These are phyloP conservation scores for Congeria kusceri DNA, from an alignment of 2,888 invertebrate genomes.

Conservation along the genomic window DNA sequence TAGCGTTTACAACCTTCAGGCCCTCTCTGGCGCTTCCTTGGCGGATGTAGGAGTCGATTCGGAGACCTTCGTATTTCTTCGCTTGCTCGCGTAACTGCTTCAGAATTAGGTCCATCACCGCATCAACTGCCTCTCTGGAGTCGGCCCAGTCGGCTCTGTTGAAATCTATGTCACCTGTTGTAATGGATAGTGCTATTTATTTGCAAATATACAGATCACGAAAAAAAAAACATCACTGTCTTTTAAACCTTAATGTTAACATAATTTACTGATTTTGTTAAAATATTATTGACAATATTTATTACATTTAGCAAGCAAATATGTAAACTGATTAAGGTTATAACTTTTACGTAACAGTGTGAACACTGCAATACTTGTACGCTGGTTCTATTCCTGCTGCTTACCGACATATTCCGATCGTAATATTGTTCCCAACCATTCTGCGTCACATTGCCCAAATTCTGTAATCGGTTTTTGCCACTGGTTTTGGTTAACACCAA, in stretches of 20 bases:
- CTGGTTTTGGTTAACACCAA: conserved; percentile 17
- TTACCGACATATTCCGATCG: conserved; percentile 36
- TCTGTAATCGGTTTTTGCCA: conserved; percentile 41
- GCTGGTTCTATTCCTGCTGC: too few relatives aligned
- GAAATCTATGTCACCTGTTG: conserved; percentile 43
- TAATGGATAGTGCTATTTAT: too few relatives aligned
- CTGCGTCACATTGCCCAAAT: conserved; percentile 25
- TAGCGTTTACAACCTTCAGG: conserved; percentile 51
- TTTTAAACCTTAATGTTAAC: too few relatives aligned
- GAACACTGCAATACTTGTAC: too few relatives aligned
- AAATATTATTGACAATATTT: too few relatives aligned
- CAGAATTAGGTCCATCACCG: conserved; percentile 19
- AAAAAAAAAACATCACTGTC: too few relatives aligned
- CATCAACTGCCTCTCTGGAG: conserved; percentile 18
- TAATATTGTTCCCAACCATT: conserved; percentile 30
- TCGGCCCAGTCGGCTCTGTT: conserved; percentile 24
- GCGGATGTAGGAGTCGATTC: conserved; percentile 1
- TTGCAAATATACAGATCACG: too few relatives aligned
- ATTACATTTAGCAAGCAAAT: too few relatives aligned
- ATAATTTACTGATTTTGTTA: too few relatives aligned
- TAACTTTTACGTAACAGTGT: too few relatives aligned
- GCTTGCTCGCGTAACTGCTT: conserved; percentile 22
- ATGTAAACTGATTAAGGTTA: too few relatives aligned
- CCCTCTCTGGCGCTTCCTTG: conserved; percentile 61
- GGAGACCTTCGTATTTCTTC: background rate